Percentiles rank a stretch among this genome's conserved stretches.
These are phyloP conservation scores for Excalfactoria chinensis DNA, from an alignment of 2,113 vertebrate genomes.

Conservation along the genomic window DNA sequence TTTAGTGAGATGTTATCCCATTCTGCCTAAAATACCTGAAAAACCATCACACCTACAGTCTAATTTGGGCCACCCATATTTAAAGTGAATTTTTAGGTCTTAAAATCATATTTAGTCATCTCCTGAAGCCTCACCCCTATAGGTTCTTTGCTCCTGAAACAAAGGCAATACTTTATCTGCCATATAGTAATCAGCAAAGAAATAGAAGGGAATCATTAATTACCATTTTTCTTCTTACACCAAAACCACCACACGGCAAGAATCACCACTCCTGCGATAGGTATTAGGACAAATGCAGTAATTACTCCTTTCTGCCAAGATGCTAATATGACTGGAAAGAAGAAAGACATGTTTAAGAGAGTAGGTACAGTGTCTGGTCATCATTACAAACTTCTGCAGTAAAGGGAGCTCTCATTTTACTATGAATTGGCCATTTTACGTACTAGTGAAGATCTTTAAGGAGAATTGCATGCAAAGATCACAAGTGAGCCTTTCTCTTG, in stretches of 20 bases:
- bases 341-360: background rate
- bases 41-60: background rate
- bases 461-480: background rate
- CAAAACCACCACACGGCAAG: slow-evolving; percentile 18
- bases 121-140: background rate
- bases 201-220: slow-evolving; percentile 14
- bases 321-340: slow-evolving; percentile 70
- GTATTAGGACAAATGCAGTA: slow-evolving; percentile 24
- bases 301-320: slow-evolving; percentile 71
- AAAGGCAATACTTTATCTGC: background rate
- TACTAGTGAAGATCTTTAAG: background rate
- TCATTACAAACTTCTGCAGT: background rate
- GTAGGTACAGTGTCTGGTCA: background rate
- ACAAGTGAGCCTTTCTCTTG: background rate
- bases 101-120: background rate
- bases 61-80: background rate
- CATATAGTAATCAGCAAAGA: background rate
- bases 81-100: background rate
- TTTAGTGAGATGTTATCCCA: background rate
- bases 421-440: background rate
- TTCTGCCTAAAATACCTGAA: background rate
- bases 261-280: background rate
- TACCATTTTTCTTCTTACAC: slow-evolving; percentile 69
- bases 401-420: background rate
- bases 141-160: background rate